Conservation (phyloP, 2,888 invertebrate species). For the Acrobasis suavella region DNA sequence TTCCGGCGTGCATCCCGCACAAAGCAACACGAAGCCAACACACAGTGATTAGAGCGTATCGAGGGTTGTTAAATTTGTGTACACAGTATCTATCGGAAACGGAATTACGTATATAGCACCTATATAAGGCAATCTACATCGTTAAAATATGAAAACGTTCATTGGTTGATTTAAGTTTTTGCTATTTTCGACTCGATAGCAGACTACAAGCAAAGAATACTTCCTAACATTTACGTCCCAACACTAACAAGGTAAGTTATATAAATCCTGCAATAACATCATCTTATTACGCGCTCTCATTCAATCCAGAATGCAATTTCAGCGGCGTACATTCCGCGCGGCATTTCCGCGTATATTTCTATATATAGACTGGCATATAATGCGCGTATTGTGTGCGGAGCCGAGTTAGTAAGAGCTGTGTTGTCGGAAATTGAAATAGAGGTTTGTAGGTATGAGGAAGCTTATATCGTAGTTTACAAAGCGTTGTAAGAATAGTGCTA, state of each 20-base stretch:
- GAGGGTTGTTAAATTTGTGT: too few species aligned
- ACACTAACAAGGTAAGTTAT: constrained; percentile 1
- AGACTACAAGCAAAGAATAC: too few species aligned
- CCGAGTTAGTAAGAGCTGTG: background rate
- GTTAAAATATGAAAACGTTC: too few species aligned
- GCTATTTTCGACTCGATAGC: too few species aligned
- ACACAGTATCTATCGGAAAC: too few species aligned
- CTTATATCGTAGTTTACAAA: background rate
- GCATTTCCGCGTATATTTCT: background rate
- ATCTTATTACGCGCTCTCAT: background rate
- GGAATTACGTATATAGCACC: too few species aligned
- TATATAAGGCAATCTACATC: too few species aligned
- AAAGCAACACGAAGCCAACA: too few species aligned
- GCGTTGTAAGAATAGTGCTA: background rate
- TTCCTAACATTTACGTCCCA: too few species aligned
- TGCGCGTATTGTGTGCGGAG: constrained; percentile 7
- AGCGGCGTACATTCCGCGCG: background rate
- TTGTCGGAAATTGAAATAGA: background rate
- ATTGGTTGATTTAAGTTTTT: too few species aligned
- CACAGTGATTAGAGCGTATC: too few species aligned
- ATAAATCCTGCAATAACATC: background rate
- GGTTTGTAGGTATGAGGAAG: background rate
- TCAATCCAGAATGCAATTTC: background rate
- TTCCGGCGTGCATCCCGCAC: too few species aligned
- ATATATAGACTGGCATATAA: background rate